Base-by-base conservation (phyloP, 2,797 vertebrate species). In the Valencia hispanica region DNA sequence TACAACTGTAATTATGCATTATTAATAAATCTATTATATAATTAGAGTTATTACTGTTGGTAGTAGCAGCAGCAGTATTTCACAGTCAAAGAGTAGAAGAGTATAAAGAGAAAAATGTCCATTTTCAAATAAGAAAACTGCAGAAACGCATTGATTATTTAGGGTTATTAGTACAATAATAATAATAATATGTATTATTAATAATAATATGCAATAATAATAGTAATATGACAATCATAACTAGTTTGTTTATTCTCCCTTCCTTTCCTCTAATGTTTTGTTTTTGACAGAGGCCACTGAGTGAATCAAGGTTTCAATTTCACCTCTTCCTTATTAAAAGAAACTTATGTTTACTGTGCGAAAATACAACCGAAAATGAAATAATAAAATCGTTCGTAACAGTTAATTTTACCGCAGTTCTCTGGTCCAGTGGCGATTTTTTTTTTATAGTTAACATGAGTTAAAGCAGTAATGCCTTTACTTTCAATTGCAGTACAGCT, bases 351-450 rank as follows among this genome's bases (percentile, higher is more conserved):
- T 39, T 72, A 57, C 4, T 30, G 36, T 27, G 4, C 39, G 27
- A 74, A 50, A 51, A 12, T 14, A 50, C 25, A 51, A 66, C 61
- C 32, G 14, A 65, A 50, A 48, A 65, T 36, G 22, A 68, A n/a
- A 25, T 66, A n/a, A 36, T 5, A 22, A 36, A 15, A 50, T 14
- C 32, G 22, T 9, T 18, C n/a, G 12, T 20, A 14, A 20, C 12
- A 47, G 32, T 20, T 57, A 0, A 45, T 47, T 72, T 65, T 4
- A 41, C 6, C 0, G 25, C 10, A 57, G 11, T n/a, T 25, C 15
- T 0, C 1, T 1, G 3, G 7, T 53, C 27, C 25, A 14, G 22
- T 1, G 5, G 27, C 1, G 47, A 1, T 18, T 32, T n/a, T 18
- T 18, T 30, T 1, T 3, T 20, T 5, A 4, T 15, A 51, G 14